Evolutionary conservation across 2,797 vertebrate species (phyloP).

Genomic region (Gastrophryne carolinensis): DNA sequence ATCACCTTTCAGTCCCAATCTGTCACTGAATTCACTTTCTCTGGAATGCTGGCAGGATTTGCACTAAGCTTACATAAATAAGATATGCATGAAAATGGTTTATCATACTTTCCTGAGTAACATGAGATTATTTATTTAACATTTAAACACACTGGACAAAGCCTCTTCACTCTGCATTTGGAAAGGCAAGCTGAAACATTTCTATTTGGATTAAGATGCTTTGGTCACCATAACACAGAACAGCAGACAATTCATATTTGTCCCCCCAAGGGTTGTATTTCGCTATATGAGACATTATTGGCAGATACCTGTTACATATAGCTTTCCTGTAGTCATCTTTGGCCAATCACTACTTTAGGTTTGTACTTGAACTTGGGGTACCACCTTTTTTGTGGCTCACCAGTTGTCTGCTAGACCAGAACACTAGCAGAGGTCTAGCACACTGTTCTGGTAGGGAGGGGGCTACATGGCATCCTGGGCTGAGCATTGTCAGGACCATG

Average conservation of each 20-base stretch:
- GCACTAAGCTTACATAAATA: constrained; percentile 7
- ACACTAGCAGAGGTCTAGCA: no score
- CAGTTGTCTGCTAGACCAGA: no score
- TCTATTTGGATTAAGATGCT: background rate
- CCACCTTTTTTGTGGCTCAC: no score
- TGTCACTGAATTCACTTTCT: background rate
- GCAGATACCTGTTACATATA: no score
- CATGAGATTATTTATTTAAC: constrained; percentile 16
- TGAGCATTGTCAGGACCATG: no score
- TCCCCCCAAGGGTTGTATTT: no score
- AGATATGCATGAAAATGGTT: constrained; percentile 45
- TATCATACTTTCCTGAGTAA: constrained; percentile 37
- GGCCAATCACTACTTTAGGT: no score
- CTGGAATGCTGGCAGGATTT: constrained; percentile 1
- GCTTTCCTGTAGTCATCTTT: no score
- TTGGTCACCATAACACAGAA: background rate
- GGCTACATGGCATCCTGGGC: no score
- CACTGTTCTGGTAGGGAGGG: no score
- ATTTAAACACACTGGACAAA: constrained; percentile 32
- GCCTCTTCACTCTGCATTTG: constrained; percentile 3
- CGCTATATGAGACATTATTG: no score
- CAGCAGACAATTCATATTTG: background rate
- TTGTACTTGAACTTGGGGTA: no score
- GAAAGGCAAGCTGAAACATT: background rate
- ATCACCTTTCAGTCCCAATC: background rate